phyloP scores from a whole-genome alignment of 2,797 vertebrate species.

The Mormyrops boulengeri region DNA sequence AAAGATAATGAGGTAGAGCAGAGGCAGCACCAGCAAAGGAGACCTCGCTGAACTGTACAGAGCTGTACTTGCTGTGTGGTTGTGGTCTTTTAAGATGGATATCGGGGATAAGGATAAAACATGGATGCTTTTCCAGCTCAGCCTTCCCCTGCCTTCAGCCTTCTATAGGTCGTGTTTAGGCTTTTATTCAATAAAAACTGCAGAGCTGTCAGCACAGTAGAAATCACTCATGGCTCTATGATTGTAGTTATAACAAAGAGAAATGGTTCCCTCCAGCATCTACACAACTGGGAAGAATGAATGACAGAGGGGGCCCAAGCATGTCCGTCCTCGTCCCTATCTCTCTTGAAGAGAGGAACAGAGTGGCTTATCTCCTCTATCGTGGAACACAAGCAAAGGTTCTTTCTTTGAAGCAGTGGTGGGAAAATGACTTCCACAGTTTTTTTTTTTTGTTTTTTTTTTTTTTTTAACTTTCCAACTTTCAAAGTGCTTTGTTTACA shows the following conservation, averaged over 20 bases:
- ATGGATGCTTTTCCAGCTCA: background rate
- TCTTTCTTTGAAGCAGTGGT: constrained; percentile 1
- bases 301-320: background rate
- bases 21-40: background rate
- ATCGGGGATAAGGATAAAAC: background rate
- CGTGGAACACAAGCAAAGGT: background rate
- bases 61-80: background rate
- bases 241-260: background rate
- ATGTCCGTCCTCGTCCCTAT: background rate
- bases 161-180: background rate
- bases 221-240: background rate
- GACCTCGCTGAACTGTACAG: background rate
- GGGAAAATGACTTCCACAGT: constrained; percentile 26
- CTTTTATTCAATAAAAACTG: constrained; percentile 20
- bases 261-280: constrained; percentile 3
- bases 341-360: constrained; percentile 16
- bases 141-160: background rate
- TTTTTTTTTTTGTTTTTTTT: constrained; percentile 41
- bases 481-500: constrained; percentile 72
- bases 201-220: background rate
- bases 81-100: background rate
- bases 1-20: constrained; percentile 77
- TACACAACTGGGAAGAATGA: background rate
- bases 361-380: background rate
- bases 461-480: constrained; percentile 40